Evolutionary conservation across 2,888 invertebrate species (phyloP).

Genomic region (Yponomeuta evonymella): DNA sequence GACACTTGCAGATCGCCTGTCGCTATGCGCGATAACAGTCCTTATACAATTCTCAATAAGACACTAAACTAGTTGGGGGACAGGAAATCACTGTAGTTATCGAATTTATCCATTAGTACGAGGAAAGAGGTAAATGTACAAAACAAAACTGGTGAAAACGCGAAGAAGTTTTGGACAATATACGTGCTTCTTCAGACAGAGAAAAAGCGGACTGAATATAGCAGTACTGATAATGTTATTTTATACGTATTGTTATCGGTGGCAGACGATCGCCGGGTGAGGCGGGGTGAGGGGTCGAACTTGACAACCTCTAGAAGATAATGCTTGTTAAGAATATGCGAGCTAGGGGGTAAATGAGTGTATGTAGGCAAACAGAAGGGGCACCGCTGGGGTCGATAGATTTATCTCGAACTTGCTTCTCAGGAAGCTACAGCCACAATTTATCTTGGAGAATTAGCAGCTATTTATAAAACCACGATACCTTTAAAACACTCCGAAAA

Average conservation of each 20-base stretch:
- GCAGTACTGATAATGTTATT: constrained; percentile 38
- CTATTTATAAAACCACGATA: too few relatives aligned
- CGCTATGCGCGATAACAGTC: constrained; percentile 31
- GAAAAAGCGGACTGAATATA: constrained; percentile 35
- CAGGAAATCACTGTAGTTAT: constrained; percentile 56
- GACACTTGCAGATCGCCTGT: constrained; percentile 16
- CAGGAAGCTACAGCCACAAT: too few relatives aligned
- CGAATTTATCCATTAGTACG: constrained; percentile 66
- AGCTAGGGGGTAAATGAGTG: constrained; percentile 62
- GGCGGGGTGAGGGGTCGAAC: constrained; percentile 48
- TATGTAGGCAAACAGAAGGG: not conserved
- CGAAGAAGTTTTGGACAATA: not conserved
- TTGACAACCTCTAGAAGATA: constrained; percentile 49
- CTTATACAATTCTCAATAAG: not conserved
- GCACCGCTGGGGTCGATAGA: constrained; percentile 5
- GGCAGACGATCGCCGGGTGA: constrained; percentile 45
- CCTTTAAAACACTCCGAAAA: too few relatives aligned
- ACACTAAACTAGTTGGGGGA: constrained; percentile 49
- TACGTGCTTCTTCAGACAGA: constrained; percentile 33
- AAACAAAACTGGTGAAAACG: not conserved
- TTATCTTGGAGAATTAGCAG: too few relatives aligned
- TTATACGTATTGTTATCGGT: constrained; percentile 60
- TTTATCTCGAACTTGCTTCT: not conserved
- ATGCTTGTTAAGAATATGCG: constrained; percentile 36
- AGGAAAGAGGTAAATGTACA: constrained; percentile 15